These are phyloP conservation scores for Glareola pratincola DNA, from an alignment of 2,113 vertebrate species.

Conservation along the genomic window DNA sequence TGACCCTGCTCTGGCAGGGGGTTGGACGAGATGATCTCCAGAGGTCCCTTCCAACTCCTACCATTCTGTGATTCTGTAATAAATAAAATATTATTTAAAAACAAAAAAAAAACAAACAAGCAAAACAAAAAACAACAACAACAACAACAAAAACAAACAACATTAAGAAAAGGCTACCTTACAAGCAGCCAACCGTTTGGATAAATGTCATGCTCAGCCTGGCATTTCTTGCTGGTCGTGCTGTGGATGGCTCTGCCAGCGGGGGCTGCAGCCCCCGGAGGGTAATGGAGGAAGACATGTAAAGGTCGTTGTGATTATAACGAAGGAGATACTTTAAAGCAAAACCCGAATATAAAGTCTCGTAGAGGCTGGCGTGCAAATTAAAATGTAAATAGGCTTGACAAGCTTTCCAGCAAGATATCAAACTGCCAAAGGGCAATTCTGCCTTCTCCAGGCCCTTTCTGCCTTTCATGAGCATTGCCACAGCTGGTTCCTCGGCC, in stretches of 20 bases:
- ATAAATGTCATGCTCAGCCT: slow-evolving; percentile 24
- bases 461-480: background rate
- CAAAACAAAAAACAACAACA: background rate
- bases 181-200: background rate
- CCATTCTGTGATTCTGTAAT: no score
- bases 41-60: no score
- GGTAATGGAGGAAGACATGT: background rate
- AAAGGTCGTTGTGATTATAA: slow-evolving; percentile 19
- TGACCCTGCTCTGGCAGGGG: no score
- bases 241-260: background rate
- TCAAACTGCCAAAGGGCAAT: background rate
- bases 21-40: no score
- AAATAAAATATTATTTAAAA: background rate
- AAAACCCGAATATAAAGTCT: background rate
- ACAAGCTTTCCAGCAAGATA: slow-evolving; percentile 34
- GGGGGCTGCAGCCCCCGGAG: background rate
- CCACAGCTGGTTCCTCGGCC: background rate
- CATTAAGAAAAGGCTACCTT: background rate
- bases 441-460: background rate
- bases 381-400: slow-evolving; percentile 58
- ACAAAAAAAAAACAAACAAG: background rate
- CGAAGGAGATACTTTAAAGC: slow-evolving; percentile 36
- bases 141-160: background rate
- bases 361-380: slow-evolving; percentile 9
- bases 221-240: slow-evolving; percentile 3